phyloP scores from a whole-genome alignment of 2,797 vertebrate genomes.

The Hippocampus kuda region DNA sequence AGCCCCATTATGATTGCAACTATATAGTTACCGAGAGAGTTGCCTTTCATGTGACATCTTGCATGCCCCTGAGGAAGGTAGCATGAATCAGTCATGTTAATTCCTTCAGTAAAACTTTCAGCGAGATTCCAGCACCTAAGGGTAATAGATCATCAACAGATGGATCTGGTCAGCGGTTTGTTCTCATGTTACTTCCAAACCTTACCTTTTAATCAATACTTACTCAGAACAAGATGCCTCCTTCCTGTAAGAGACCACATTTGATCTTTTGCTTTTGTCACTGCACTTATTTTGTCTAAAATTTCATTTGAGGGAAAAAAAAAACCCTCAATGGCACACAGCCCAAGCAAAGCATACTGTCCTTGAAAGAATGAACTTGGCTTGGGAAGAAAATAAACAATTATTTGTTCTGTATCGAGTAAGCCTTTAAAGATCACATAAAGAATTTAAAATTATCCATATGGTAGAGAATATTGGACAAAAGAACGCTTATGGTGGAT shows the following conservation, averaged over 20 bases:
- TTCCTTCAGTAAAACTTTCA: neutral
- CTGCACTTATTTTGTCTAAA: neutral
- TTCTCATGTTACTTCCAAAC: neutral
- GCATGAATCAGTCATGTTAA: neutral
- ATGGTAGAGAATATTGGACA: no score
- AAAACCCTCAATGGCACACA: neutral
- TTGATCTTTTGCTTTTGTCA: conserved; percentile 1
- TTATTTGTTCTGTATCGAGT: neutral
- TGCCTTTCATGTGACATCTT: neutral
- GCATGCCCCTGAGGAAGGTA: neutral
- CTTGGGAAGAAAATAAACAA: neutral
- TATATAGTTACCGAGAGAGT: neutral
- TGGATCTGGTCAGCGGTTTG: neutral
- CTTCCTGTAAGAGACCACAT: neutral
- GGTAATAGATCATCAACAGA: conserved; percentile 1
- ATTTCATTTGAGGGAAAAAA: neutral
- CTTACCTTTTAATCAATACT: conserved; percentile 1
- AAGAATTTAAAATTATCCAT: no score
- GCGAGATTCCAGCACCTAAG: neutral
- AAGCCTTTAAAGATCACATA: no score
- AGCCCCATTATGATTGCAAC: neutral
- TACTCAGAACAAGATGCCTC: neutral
- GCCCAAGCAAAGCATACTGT: neutral
- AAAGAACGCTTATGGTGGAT: neutral
- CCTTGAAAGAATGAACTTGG: neutral